These are phyloP conservation scores for Bolinopsis microptera DNA, from an alignment of 37 sponge, comb jelly and placozoan species.

Conservation along the genomic window DNA sequence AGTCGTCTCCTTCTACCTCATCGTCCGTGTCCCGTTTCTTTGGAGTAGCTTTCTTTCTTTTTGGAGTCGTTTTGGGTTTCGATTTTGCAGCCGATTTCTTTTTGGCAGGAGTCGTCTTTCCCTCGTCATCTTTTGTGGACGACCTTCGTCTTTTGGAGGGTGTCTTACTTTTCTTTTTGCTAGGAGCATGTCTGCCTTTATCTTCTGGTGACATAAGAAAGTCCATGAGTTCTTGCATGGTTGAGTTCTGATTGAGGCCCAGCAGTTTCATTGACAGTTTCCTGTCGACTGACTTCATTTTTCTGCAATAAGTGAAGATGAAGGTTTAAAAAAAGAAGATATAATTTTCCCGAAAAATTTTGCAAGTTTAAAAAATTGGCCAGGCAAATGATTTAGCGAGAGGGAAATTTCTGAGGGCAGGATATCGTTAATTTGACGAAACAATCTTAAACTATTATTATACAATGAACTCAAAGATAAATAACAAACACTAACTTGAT, in stretches of 20 bases:
- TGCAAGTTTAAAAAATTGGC: no score
- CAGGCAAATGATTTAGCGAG: no score
- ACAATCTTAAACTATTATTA: no score
- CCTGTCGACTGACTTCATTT: conserved; percentile 5
- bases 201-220: conserved; percentile 12
- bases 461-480: no score
- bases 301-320: neutral
- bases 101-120: neutral
- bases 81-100: conserved; percentile 13
- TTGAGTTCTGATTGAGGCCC: neutral
- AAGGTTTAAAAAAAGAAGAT: neutral
- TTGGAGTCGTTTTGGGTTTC: conserved; percentile 1
- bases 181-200: neutral
- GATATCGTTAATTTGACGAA: no score
- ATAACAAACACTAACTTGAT: neutral
- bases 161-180: conserved; percentile 9
- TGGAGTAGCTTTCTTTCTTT: neutral
- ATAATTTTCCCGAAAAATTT: neutral
- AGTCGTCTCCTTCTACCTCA: neutral
- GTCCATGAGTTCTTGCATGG: neutral
- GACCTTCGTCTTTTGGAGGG: conserved; percentile 7
- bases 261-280: neutral
- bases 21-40: neutral
- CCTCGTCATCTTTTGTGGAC: neutral
- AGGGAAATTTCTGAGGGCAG: no score